These are phyloP conservation scores for Trypoxylon attenuatum DNA, from an alignment of 2,888 invertebrate species.

Conservation along the genomic window DNA sequence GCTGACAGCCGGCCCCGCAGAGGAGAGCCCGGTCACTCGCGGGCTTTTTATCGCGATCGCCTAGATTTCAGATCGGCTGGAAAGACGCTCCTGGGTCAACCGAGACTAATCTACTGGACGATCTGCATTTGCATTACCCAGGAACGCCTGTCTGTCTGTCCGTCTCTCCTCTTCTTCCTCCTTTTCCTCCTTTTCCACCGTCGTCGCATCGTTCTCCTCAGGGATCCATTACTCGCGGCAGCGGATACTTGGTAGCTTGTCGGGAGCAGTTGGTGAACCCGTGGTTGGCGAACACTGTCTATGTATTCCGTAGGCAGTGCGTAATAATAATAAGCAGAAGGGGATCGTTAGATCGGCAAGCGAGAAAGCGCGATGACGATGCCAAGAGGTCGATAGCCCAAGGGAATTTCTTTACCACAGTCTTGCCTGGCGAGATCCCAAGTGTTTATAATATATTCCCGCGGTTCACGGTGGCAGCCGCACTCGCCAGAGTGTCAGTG, in stretches of 20 bases:
- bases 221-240: conserved; percentile 19
- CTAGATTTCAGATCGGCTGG: conserved; percentile 42
- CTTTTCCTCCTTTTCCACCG: background rate
- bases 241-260: conserved; percentile 6
- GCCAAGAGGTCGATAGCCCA: background rate
- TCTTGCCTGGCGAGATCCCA: background rate
- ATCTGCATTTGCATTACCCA: conserved; percentile 36
- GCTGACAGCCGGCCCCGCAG: conserved; percentile 49
- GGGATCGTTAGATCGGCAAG: background rate
- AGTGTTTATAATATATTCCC: background rate
- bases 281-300: background rate
- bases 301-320: no score
- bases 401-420: background rate
- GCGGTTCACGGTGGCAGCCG: no score
- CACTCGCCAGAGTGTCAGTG: no score
- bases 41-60: conserved; percentile 39
- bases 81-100: conserved; percentile 34
- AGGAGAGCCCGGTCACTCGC: conserved; percentile 12
- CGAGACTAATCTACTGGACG: conserved; percentile 41
- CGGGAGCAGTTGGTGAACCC: background rate
- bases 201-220: background rate
- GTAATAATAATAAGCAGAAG: background rate
- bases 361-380: background rate
- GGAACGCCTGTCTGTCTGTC: background rate
- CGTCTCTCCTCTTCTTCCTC: background rate